Base-by-base conservation (phyloP, 2,888 invertebrate species). In the Anthrax anthrax region DNA sequence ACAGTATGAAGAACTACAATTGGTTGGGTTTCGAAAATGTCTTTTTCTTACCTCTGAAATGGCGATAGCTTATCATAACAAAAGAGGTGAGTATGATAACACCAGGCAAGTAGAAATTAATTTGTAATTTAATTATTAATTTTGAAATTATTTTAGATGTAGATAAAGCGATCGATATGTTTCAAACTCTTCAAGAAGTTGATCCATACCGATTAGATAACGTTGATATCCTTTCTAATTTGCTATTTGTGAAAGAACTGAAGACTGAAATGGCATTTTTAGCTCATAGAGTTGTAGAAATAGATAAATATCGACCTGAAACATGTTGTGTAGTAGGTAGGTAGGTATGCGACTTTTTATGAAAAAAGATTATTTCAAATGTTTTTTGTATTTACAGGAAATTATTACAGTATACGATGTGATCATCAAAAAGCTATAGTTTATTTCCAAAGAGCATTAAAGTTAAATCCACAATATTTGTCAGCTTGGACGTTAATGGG, bases 401-500 rank as follows among this genome's bases (percentile, higher is more conserved):
- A 98, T 71, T 95, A 95, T 68, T 96, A 96, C 70, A 92, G 95
- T 68, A 77, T 96, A 62, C 75, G 94, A 52, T 82, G 87, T 50
- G 94, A 97, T 64, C 97, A 97, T 70, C 90, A 94, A 61, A 95
- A 95, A 67, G 95, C 98, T n/a, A 90, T 96, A 12, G 74, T 91
- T 57, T 96, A 96, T 69, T 96, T 98, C 64, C 92, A 95, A 66
- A 75, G 96, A 56, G 96, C 96, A 0, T 67, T 97, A 16, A 87
- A 90, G 63, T 70, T 97, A 8, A 94, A 95, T 71, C 94, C 95
- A 0, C 84, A 88, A 59, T 95, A 95, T 66, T 70, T 94, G 42
- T 88, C 92, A 0, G 96, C 94, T 0, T 98, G 96, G 96, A 96
- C 95, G 2, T 73, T 98, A 39, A 90, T 98, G 81, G 98, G 98